phyloP scores from a whole-genome alignment of 2,113 vertebrate genomes.

The Tragelaphus buxtoni region DNA sequence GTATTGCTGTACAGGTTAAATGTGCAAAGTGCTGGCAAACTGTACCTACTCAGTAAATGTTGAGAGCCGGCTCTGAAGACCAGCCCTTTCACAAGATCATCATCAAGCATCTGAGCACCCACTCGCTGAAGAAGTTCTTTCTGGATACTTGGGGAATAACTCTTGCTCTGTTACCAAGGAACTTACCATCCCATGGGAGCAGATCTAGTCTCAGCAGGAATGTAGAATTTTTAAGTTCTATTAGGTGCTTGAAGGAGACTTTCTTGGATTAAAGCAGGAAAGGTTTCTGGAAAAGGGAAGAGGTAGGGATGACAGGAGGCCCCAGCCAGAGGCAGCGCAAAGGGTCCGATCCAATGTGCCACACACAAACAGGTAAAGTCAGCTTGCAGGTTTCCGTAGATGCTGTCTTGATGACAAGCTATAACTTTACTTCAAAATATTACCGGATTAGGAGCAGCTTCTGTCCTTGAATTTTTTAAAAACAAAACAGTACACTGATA shows the following conservation, averaged over 20 bases:
- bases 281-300: background rate
- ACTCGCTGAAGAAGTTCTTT: background rate
- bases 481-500: background rate
- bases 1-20: background rate
- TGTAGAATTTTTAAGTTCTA: background rate
- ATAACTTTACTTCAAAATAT: background rate
- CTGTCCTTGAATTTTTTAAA: background rate
- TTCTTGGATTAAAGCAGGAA: background rate
- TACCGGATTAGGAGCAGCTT: background rate
- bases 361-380: background rate
- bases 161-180: background rate
- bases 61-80: background rate
- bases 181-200: background rate
- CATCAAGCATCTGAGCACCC: background rate
- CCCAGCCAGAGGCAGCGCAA: background rate
- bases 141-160: background rate
- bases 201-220: background rate
- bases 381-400: background rate
- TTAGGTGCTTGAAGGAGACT: background rate
- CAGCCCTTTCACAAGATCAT: background rate
- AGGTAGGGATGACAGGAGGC: background rate
- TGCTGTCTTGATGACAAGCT: background rate
- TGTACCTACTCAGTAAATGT: background rate
- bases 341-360: background rate
- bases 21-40: background rate